Evolutionary conservation across 1,140 invertebrate genomes (phyloP), one percentile per base, ranked within the genome.

Genomic region (Heterodera schachtii): DNA sequence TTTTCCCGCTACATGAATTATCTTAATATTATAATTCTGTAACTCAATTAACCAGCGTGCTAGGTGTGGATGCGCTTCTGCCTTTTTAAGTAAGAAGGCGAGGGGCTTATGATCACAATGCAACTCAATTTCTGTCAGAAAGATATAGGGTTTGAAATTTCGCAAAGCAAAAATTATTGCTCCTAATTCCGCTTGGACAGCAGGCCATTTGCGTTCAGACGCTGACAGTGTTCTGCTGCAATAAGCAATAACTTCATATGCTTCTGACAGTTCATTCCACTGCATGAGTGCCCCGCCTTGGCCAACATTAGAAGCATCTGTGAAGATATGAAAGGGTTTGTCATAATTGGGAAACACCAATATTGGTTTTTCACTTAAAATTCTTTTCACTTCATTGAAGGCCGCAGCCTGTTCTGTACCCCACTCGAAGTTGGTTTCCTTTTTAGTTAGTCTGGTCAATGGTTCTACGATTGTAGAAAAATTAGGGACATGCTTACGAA

Each of bases 121-220:
- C 1, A 31, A 31, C 1, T 31, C 31, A 31, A 31, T 31, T 31
- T 31, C 31, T 31, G 31, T 31, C 31, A 31, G 31, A 31, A 31
- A 31, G 1, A 31, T 31, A 31, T 31, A 31, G 31, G 31, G 31
- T 31, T 31, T 31, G 31, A 31, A 31, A 16, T 82, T 46, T 41
- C 81, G n/a, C 7, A 82, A 3, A 4, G 47, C 64, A 75, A n/a
- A 76, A n/a, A 82, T 73, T 11, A 82, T 76, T 16, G 81, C 81
- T 3, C 80, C 44, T 2, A 82, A 21, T 70, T 82, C 81, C 1
- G 57, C 67, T n/a, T 82, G 46, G 1, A 76, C 52, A 3, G 73
- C 67, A 3, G 81, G 80, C 43, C 44, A 73, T 31, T 67, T 71
- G 7, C 71, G 31, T 78, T 82, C 81, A 7, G 69, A 69, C 5